Percentiles rank a stretch among this genome's conserved stretches.
These are phyloP conservation scores for Hemiprocne comata DNA, from an alignment of 2,113 vertebrate genomes.

Conservation along the genomic window DNA sequence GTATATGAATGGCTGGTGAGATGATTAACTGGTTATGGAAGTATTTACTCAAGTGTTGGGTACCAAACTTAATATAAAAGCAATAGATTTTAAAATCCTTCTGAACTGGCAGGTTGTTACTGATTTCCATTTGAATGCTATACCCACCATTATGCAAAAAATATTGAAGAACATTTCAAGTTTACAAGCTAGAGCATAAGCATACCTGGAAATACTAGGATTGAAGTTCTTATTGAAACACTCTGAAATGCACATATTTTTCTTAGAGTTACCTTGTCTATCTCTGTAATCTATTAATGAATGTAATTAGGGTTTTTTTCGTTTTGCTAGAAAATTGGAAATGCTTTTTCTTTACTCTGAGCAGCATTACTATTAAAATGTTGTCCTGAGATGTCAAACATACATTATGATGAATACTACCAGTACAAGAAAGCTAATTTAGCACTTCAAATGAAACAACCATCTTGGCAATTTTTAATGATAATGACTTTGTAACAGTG, in stretches of 20 bases:
- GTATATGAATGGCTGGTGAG: not conserved
- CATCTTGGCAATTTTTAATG: slow-evolving; percentile 25
- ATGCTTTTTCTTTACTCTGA: not conserved
- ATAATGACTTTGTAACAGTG: slow-evolving; percentile 30
- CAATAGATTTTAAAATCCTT: not conserved
- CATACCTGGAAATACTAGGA: not conserved
- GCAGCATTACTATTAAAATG: slow-evolving; percentile 29
- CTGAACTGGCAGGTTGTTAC: not conserved
- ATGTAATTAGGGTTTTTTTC: not conserved
- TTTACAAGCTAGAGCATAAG: not conserved
- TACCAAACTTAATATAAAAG: not conserved
- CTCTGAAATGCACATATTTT: not conserved
- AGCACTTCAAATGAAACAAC: slow-evolving; percentile 52
- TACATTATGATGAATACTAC: slow-evolving; percentile 49
- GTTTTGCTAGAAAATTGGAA: slow-evolving; percentile 32
- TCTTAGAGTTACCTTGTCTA: not conserved
- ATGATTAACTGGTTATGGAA: not conserved
- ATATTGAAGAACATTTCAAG: not conserved
- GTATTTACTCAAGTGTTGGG: not conserved
- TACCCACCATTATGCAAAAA: not conserved
- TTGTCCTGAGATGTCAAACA: slow-evolving; percentile 54
- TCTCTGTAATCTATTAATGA: slow-evolving; percentile 14
- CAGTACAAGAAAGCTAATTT: slow-evolving; percentile 46
- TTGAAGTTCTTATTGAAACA: not conserved
- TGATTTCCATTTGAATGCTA: not conserved